Evolutionary conservation across 64 coral and sea anemone genomes (phyloP).

Genomic region (Acropora tenuis): DNA sequence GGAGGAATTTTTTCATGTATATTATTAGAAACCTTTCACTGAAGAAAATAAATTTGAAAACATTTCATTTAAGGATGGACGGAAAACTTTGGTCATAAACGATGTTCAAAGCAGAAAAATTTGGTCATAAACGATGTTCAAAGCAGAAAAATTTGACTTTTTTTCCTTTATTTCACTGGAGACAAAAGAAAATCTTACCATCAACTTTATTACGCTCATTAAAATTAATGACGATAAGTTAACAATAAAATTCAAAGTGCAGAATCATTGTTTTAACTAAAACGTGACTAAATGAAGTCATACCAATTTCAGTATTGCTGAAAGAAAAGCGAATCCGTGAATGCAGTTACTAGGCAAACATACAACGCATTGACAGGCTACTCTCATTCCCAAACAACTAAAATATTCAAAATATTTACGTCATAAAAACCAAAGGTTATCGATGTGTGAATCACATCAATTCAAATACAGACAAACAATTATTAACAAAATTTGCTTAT

Average conservation of each 20-base stretch:
- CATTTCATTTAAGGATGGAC: too few relatives aligned
- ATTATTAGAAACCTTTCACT: too few relatives aligned
- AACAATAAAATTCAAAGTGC: not conserved
- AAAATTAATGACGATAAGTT: conserved; percentile 9
- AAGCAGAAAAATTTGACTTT: not conserved
- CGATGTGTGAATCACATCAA: not conserved
- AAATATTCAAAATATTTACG: conserved; percentile 19
- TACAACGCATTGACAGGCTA: too few relatives aligned
- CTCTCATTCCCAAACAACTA: not conserved
- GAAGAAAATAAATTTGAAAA: too few relatives aligned
- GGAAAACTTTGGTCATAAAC: too few relatives aligned
- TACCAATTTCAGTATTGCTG: not conserved
- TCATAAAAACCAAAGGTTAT: conserved; percentile 6
- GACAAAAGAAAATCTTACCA: conserved; percentile 15
- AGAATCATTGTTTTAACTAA: not conserved
- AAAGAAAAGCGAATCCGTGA: not conserved
- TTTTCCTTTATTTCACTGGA: not conserved
- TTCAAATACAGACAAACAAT: not conserved
- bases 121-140: too few relatives aligned
- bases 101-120: too few relatives aligned
- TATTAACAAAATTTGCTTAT: not conserved
- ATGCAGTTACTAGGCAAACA: too few relatives aligned
- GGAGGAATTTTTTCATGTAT: too few relatives aligned
- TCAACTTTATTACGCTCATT: conserved; percentile 6
- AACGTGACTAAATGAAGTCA: not conserved